Evolutionary conservation across 2,113 vertebrate species (phyloP), one percentile per base, ranked within the genome.

Genomic region (Zosterops hypoxanthus): DNA sequence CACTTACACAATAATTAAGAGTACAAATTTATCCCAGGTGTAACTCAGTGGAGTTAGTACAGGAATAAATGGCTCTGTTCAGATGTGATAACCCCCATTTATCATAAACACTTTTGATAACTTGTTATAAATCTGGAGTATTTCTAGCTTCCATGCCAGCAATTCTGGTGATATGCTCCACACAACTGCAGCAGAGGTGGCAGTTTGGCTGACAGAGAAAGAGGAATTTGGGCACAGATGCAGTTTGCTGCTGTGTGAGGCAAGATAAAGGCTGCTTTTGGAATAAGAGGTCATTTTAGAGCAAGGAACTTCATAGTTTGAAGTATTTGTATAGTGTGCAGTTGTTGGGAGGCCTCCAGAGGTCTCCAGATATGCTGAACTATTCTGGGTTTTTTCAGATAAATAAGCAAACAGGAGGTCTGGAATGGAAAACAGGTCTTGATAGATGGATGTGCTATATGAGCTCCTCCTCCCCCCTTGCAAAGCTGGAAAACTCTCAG

Each of bases 21-120:
- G 36, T 34, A 53, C 49, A 79, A 72, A 88, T 91, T 90, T 85
- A 72, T 94, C 90, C 96, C 90, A 91, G 65, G 70, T 95, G 73
- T 87, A 96, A 91, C 78, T 84, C 57, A 75, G 44, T 2, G 1
- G 39, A 75, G 61, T 85, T 91, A 76, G 78, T 61, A 69, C 36
- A 53, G 57, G 78, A 79, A 90, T 57, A 22, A 91, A 90, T 91
- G 90, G 31, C 61, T 91, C 34, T 56, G 73, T 64, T 91, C 5
- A 3, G 78, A 44, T 69, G 49, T 33, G 57, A 90, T 95, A 91
- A n/a, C 36, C 31, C 11, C 12, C 26, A 76, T 82, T 87, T 95
- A 82, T 95, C 91, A 82, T 25, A 85, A 96, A 82, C 44, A 85
- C 15, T 85, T 97, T n/a, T 64, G 90, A 93, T 84, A 91, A 56